Percentiles rank a stretch among this genome's conserved stretches.
Conservation (phyloP, 2,888 invertebrate genomes). For the Sisyra terminalis region DNA sequence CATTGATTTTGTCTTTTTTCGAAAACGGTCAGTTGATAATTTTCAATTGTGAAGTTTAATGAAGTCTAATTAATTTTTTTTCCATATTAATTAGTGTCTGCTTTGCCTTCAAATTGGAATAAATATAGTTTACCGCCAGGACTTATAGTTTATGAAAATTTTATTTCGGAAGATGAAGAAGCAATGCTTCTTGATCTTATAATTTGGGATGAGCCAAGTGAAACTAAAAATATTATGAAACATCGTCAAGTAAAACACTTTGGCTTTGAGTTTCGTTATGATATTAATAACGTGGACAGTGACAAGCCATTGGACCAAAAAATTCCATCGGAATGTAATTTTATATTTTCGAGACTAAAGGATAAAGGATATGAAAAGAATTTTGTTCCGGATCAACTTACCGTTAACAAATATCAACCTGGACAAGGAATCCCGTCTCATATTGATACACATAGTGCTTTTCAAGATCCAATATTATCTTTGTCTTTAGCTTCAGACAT, state of each 20-base stretch:
- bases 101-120: conserved; percentile 12
- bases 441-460: conserved; percentile 89
- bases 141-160: conserved; percentile 48
- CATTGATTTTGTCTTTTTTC: conserved; percentile 48
- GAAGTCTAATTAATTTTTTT: not conserved
- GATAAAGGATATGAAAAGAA: conserved; percentile 23
- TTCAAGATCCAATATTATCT: conserved; percentile 75
- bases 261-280: conserved; percentile 84
- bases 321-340: conserved; percentile 54
- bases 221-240: conserved; percentile 38
- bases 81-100: not conserved
- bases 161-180: conserved; percentile 57
- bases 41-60: not conserved
- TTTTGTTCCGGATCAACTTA: conserved; percentile 60
- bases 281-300: conserved; percentile 68
- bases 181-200: conserved; percentile 36
- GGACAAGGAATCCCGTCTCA: conserved; percentile 93
- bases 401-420: conserved; percentile 67
- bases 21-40: conserved; percentile 32
- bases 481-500: conserved; percentile 68
- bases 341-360: conserved; percentile 42
- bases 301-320: conserved; percentile 41
- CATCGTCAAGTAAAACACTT: conserved; percentile 78
- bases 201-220: conserved; percentile 27
- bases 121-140: conserved; percentile 42